Evolutionary conservation across 1,140 invertebrate species (phyloP), one percentile per base, ranked within the genome.

Genomic region (Zaprionus davidi): DNA sequence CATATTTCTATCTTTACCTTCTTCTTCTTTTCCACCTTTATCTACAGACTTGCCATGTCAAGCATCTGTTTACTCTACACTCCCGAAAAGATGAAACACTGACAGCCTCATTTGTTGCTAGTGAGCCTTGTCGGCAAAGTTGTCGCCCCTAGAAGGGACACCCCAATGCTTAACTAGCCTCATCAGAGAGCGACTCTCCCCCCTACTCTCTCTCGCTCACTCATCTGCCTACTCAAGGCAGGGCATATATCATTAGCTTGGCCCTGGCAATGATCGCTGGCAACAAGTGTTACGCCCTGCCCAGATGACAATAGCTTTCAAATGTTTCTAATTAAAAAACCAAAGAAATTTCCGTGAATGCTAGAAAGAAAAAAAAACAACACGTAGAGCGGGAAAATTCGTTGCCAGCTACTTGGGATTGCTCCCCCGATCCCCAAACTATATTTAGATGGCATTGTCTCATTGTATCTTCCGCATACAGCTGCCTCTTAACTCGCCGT

Each of bases 241-340:
- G 38, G 38, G 58, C 51, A 71, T 65, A 70, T 64, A 78, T 86
- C 70, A 79, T 77, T 82, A 74, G 76, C 77, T 76, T 81, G n/a
- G 65, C 72, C 59, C 44, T 58, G 74, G 67, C 81, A 80, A 79
- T 88, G 84, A 88, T 88, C 77, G 84, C 78, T 84, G 20, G 71
- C 69, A 88, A 90, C 84, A 88, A 88, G 84, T 88, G 84, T 79
- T 88, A 51, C 57, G 55, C 76, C 38, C 76, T n/a, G 46, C 26
- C 36, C 66, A 77, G 55, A 72, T 76, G 75, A 84, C 84, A 87
- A 87, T 87, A 71, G 84, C 84, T 87, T 88, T 87, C 84, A 79
- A 87, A 87, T 87, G 84, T 87, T 87, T 88, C 84, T 88, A 84
- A 87, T 87, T 87, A 87, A 87, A 88, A 88, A 84, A 84, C 28